Conservation (phyloP, 2,797 vertebrate genomes). For the Oceanodroma leucorhoa region DNA sequence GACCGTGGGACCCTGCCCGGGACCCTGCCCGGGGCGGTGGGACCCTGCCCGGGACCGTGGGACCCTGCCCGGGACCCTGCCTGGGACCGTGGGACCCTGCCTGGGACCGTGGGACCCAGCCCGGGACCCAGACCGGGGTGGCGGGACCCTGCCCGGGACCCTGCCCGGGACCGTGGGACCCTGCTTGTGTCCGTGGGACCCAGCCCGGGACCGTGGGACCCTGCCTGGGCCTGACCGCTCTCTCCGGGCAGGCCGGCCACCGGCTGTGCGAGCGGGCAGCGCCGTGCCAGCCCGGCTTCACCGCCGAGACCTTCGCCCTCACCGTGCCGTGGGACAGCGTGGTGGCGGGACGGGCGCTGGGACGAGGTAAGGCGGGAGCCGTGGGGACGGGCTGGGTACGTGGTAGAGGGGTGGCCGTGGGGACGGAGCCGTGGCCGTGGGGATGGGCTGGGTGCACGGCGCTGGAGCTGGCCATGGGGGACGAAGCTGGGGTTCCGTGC, state of each 20-base stretch:
- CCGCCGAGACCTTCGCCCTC: background rate
- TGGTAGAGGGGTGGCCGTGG: no score
- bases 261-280: background rate
- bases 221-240: no score
- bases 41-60: background rate
- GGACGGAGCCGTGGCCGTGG: background rate
- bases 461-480: accelerated
- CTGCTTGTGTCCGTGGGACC: no score
- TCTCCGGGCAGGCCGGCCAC: background rate
- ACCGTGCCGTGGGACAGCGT: background rate
- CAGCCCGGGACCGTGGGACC: no score
- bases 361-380: background rate
- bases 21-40: background rate
- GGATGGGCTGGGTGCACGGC: background rate
- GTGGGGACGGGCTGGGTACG: background rate
- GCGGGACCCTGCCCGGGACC: no score
- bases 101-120: no score
- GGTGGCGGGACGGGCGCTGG: background rate
- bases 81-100: no score
- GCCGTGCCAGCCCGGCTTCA: background rate
- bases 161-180: no score
- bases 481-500: accelerated
- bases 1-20: background rate
- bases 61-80: background rate
- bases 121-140: no score